Evolutionary conservation across 2,888 invertebrate species (phyloP).

Genomic region (Stramonita haemastoma): DNA sequence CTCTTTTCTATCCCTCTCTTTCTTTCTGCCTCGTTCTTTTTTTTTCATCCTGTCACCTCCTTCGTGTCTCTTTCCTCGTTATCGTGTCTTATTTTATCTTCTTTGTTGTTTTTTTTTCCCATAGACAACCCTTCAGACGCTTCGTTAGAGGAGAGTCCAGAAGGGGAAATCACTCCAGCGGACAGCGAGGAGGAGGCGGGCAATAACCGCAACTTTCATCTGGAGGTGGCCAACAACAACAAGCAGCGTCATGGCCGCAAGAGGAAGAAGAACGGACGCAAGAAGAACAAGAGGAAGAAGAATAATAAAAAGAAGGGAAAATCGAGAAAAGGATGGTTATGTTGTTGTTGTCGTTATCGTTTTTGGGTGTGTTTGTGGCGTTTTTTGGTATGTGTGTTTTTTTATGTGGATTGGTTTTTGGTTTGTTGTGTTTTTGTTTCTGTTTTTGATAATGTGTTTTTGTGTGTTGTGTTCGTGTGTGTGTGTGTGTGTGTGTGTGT

Average conservation of each 20-base stretch:
- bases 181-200: not conserved
- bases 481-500: no score
- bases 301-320: not conserved
- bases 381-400: no score
- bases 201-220: constrained; percentile 17
- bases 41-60: not conserved
- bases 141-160: not conserved
- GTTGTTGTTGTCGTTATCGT: no score
- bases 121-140: constrained; percentile 22
- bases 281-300: constrained; percentile 15
- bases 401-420: no score
- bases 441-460: no score
- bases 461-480: no score
- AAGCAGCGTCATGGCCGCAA: not conserved
- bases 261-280: constrained; percentile 8
- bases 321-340: not conserved
- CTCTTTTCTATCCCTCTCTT: constrained; percentile 1
- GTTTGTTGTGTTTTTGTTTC: no score
- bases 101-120: not conserved
- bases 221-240: constrained; percentile 20
- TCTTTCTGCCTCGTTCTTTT: not conserved
- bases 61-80: not conserved
- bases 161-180: constrained; percentile 19
- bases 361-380: no score
- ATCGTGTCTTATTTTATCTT: not conserved